Evolutionary conservation across 2,113 vertebrate species (phyloP), one percentile per base, ranked within the genome.

Genomic region (Balaeniceps rex): DNA sequence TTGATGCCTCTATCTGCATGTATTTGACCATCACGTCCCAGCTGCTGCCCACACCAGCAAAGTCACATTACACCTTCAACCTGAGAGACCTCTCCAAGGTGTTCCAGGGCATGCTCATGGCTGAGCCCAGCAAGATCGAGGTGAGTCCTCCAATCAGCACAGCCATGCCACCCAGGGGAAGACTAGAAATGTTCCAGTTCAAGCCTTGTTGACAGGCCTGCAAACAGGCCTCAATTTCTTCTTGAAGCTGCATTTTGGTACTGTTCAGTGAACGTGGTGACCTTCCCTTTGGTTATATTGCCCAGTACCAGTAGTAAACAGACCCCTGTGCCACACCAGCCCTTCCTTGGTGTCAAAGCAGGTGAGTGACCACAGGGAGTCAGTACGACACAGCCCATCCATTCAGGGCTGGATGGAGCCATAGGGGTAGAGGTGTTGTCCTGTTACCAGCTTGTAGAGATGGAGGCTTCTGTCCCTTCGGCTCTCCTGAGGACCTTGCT

Each of bases 81-180:
- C 97, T 99, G 80, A 98, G 99, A 84, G 99, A 99, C 96, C 98
- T 99, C 69, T 99, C 99, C 90, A 99, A 99, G 87, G 99, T 99
- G 96, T 99, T 99, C 98, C 99, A 99, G 95, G 99, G 99, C 54
- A 98, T 99, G 82, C 98, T 99, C 57, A 99, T 99, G 99, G 99
- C 98, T 16, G 98, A 99, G 40, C 97, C 98, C 8, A 71, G 82
- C 91, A 98, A 97, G 74, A 97, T 99, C 0, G 84, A 98, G 98
- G 99, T 99, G 63, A 98, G 98, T 94, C 24, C 28, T 93, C 10
- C 55, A 36, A 34, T 60, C 44, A 49, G n/a, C 54, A n/a, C 61
- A 66, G 47, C n/a, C 10, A 16, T 22, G 36, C 29, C 52, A 55
- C n/a, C 12, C 24, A 18, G 15, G 24, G 24, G 26, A 87, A 57